phyloP scores from a whole-genome alignment of 1,140 invertebrate species.

The Trigoniulus corallinus region DNA sequence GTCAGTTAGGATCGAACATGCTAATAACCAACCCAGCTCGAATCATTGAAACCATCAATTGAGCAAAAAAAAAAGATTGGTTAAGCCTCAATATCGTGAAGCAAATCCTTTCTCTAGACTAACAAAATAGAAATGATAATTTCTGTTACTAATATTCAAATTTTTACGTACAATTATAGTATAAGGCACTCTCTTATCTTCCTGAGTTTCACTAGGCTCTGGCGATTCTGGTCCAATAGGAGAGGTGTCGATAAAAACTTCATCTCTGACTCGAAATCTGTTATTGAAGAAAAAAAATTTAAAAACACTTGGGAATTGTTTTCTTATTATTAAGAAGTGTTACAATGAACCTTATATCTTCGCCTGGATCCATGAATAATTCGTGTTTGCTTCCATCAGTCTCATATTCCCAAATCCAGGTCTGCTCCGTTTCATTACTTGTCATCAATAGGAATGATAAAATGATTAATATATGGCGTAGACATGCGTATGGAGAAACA shows the following conservation, averaged over 20 bases:
- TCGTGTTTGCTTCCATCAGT: constrained; percentile 68
- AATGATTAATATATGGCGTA: constrained; percentile 2
- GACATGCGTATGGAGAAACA: neutral
- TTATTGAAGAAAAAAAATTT: constrained; percentile 6
- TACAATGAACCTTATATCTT: constrained; percentile 44
- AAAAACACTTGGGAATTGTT: neutral
- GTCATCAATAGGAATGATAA: neutral
- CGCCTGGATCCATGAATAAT: constrained; percentile 76
- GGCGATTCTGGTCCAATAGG: constrained; percentile 43
- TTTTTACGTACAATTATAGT: constrained; percentile 39
- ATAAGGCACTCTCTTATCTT: constrained; percentile 44
- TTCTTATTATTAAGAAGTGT: neutral
- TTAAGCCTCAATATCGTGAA: too few relatives aligned
- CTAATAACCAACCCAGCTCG: too few relatives aligned
- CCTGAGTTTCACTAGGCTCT: constrained; percentile 28
- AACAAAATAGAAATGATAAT: constrained; percentile 12
- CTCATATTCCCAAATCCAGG: constrained; percentile 90
- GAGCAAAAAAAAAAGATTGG: too few relatives aligned
- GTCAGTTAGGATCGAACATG: too few relatives aligned
- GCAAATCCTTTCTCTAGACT: too few relatives aligned
- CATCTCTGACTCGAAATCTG: constrained; percentile 70
- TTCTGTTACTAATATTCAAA: constrained; percentile 6
- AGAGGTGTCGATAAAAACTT: constrained; percentile 73
- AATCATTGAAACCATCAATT: too few relatives aligned
- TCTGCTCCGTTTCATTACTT: constrained; percentile 77